Evolutionary conservation across 2,888 invertebrate genomes (phyloP).

Genomic region (Torymus texanus): DNA sequence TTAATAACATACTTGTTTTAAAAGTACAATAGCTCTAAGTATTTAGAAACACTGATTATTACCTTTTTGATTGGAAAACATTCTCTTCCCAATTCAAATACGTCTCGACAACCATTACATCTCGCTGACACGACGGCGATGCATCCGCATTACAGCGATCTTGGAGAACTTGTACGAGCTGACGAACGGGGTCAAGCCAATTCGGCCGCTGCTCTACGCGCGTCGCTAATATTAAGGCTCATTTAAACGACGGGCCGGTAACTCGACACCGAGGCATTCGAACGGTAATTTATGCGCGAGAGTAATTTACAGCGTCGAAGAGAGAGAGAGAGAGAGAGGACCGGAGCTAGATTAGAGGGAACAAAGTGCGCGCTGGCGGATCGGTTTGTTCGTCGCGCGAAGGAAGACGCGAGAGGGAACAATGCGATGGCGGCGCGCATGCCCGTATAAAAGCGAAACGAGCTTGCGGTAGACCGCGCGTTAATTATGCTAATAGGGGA

Average conservation of each 20-base stretch:
- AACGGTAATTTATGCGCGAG: not conserved
- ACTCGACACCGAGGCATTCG: not conserved
- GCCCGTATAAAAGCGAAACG: not conserved
- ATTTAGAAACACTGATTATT: too few species aligned
- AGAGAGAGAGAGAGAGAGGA: not conserved
- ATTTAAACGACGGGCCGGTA: too few species aligned
- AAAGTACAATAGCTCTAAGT: too few species aligned
- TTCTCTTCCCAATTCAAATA: too few species aligned
- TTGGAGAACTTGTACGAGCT: too few species aligned
- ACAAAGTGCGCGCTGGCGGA: constrained; percentile 22
- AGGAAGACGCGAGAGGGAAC: constrained; percentile 29
- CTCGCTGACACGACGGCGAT: not conserved
- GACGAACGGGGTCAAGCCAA: too few species aligned
- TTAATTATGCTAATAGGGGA: constrained; percentile 52
- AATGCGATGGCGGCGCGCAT: not conserved
- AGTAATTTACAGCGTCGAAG: not conserved
- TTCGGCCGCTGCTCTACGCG: too few species aligned
- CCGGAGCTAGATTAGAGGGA: constrained; percentile 26
- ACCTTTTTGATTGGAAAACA: too few species aligned
- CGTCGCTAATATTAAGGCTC: too few species aligned
- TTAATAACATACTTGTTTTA: too few species aligned
- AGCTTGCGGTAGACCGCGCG: constrained; percentile 26
- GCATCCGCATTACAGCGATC: too few species aligned
- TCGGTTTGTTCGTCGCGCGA: constrained; percentile 4
- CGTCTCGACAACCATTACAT: too few species aligned